Evolutionary conservation across 1,140 invertebrate species (phyloP).

Genomic region (Tetraneura akinire): DNA sequence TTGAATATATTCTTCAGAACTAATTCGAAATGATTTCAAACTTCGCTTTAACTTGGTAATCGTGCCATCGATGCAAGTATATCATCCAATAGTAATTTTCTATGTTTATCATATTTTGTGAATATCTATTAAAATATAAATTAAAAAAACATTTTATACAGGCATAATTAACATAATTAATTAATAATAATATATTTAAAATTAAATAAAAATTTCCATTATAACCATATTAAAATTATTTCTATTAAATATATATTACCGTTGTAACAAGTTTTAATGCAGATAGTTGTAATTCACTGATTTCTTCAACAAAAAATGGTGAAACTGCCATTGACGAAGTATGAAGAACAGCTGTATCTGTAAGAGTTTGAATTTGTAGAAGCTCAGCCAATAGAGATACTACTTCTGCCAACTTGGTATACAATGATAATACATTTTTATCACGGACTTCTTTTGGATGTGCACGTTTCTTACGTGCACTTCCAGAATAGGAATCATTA

Average conservation of each 20-base stretch:
- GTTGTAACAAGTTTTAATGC: constrained; percentile 94
- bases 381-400: constrained; percentile 87
- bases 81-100: constrained; percentile 90
- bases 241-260: no score
- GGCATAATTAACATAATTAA: no score
- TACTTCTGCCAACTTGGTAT: constrained; percentile 90
- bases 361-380: constrained; percentile 85
- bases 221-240: no score
- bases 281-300: constrained; percentile 93
- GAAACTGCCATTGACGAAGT: constrained; percentile 91
- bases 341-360: constrained; percentile 87
- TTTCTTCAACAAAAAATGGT: constrained; percentile 98
- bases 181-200: no score
- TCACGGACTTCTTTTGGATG: constrained; percentile 71
- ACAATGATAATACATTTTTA: constrained; percentile 78
- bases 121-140: constrained; percentile 74
- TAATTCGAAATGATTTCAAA: constrained; percentile 84
- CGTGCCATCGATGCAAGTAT: constrained; percentile 97
- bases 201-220: no score
- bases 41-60: constrained; percentile 94
- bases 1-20: constrained; percentile 86
- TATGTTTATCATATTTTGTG: constrained; percentile 92
- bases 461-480: constrained; percentile 68
- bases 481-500: constrained; percentile 56
- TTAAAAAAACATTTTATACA: no score